Percentiles rank a stretch among this genome's conserved stretches.
Evolutionary conservation across 2,113 vertebrate species (phyloP).

Genomic region (Rissa tridactyla): DNA sequence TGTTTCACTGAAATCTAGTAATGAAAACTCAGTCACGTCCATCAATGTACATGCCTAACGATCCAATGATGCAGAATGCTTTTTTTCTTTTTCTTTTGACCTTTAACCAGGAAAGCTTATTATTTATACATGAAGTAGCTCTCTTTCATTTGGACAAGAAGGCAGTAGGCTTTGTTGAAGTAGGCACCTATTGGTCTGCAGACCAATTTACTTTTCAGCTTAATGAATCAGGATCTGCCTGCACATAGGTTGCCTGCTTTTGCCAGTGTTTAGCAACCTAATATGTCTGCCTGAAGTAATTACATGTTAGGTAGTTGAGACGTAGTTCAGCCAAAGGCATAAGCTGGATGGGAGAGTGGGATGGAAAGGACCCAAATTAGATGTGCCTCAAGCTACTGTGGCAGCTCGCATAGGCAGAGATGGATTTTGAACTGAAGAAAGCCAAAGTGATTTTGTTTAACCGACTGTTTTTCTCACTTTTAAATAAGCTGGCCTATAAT

Average conservation of each 20-base stretch:
- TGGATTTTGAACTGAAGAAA: slow-evolving; percentile 23
- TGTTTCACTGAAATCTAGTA: background rate
- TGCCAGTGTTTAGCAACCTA: background rate
- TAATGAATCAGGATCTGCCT: background rate
- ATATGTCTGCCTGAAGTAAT: slow-evolving; percentile 1
- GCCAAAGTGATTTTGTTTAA: slow-evolving; percentile 31
- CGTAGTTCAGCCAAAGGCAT: slow-evolving; percentile 17
- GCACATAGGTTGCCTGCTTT: background rate
- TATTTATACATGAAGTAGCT: background rate
- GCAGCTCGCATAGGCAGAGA: background rate
- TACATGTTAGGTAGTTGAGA: background rate
- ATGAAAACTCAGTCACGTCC: background rate
- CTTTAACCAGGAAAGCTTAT: background rate
- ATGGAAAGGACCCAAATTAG: slow-evolving; percentile 36
- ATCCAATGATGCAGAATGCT: background rate
- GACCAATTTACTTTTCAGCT: background rate
- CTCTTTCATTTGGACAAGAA: background rate
- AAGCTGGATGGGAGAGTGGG: background rate
- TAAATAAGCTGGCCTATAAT: background rate
- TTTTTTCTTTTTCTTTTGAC: background rate
- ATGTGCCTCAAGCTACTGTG: slow-evolving; percentile 9
- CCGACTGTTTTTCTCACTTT: background rate
- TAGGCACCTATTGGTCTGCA: background rate
- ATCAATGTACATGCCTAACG: background rate
- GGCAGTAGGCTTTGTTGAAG: background rate